A percentile compares a stretch with the other conserved stretches of the same genome.
Evolutionary conservation across 37 sponge, comb jelly and placozoan genomes (phyloP).

Genomic region (Diacarnus erythraeanus): DNA sequence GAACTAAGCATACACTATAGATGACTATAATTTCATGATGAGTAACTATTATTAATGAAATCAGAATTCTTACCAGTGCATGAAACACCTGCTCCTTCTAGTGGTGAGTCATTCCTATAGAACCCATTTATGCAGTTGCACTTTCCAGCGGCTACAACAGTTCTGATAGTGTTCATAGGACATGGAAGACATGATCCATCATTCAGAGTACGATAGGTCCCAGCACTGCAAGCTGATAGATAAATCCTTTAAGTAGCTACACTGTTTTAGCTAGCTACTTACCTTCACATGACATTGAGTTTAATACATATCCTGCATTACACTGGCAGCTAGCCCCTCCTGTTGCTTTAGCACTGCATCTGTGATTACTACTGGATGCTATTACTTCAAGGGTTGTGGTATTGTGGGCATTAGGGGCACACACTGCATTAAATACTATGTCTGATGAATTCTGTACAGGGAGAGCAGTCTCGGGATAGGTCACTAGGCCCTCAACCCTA

Average conservation of each 20-base stretch:
- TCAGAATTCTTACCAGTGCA: background rate
- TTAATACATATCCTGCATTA: background rate
- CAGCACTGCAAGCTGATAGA: background rate
- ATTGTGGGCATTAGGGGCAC: slow-evolving; percentile 3
- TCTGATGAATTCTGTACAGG: background rate
- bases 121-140: background rate
- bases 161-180: background rate
- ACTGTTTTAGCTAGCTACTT: background rate
- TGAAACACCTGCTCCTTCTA: background rate
- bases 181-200: background rate
- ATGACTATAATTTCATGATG: background rate
- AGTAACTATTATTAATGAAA: background rate
- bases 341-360: background rate
- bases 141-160: background rate
- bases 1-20: too few species aligned
- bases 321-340: background rate
- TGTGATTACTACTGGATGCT: background rate
- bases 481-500: slow-evolving; percentile 12
- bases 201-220: background rate
- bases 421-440: background rate
- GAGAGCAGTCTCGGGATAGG: slow-evolving; percentile 10
- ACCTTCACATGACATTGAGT: background rate
- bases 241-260: background rate
- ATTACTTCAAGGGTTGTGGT: background rate
- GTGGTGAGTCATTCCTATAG: background rate